These are phyloP conservation scores for Porites rus DNA, from an alignment of 92 coral and sea anemone genomes.

Conservation along the genomic window DNA sequence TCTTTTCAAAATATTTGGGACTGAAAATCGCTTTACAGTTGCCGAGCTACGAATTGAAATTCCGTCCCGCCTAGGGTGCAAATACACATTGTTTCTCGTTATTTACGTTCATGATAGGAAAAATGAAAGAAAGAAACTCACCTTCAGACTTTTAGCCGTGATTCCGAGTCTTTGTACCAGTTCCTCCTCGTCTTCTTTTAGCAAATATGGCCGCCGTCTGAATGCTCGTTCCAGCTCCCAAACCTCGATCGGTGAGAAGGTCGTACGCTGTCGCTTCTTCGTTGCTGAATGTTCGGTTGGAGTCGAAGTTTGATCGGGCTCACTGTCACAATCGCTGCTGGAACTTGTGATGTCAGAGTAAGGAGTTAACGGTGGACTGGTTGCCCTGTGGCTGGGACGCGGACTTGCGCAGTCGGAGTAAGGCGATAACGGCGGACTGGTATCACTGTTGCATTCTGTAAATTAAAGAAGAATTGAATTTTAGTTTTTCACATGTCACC, in stretches of 20 bases:
- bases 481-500: no score
- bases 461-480: not conserved
- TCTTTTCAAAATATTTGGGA: no score
- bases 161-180: conserved; percentile 32
- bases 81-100: no score
- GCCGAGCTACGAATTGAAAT: no score
- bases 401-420: not conserved
- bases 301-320: conserved; percentile 24
- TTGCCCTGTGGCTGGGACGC: not conserved
- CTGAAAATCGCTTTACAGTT: no score
- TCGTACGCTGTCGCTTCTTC: conserved; percentile 39
- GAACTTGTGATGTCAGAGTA: conserved; percentile 2
- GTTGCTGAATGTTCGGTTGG: not conserved
- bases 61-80: no score
- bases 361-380: conserved; percentile 5
- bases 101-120: no score
- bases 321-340: conserved; percentile 19
- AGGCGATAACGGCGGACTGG: not conserved
- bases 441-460: not conserved
- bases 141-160: conserved; percentile 11
- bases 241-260: conserved; percentile 30
- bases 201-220: conserved; percentile 16
- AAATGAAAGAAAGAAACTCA: no score
- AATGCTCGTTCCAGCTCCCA: conserved; percentile 36
- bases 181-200: not conserved